A percentile compares a stretch with the other conserved stretches of the same genome.
Conservation (phyloP, 2,888 invertebrate genomes). For the Sisyra terminalis region DNA sequence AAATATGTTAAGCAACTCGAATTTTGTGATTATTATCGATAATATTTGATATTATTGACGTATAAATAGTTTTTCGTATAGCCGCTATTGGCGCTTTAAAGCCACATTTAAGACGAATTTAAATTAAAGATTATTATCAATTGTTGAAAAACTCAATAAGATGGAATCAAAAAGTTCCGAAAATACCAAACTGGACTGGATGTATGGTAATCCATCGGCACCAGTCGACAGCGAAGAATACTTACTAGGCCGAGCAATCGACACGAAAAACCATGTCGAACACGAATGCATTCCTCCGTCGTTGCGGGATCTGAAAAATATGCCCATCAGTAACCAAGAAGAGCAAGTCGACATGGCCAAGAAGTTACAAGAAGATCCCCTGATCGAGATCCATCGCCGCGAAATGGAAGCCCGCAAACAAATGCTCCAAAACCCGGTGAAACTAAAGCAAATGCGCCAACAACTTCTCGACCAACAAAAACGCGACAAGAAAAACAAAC, state of each 20-base stretch:
- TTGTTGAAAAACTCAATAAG: too few species aligned
- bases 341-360: constrained; percentile 72
- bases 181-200: constrained; percentile 56
- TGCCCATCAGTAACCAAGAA: constrained; percentile 16
- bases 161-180: background rate
- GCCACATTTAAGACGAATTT: too few species aligned
- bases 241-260: constrained; percentile 64
- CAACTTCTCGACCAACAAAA: constrained; percentile 50
- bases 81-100: too few species aligned
- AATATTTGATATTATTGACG: too few species aligned
- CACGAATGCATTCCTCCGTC: constrained; percentile 66
- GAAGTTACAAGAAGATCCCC: constrained; percentile 86
- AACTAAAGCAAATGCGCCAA: constrained; percentile 62
- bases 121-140: too few species aligned
- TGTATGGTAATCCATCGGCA: constrained; percentile 61
- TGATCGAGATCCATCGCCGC: constrained; percentile 73
- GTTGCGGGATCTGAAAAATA: constrained; percentile 31
- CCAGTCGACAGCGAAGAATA: constrained; percentile 73
- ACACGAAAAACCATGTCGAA: constrained; percentile 53
- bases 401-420: constrained; percentile 78
- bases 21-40: too few species aligned
- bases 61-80: too few species aligned
- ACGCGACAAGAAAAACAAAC: constrained; percentile 26
- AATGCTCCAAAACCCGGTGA: constrained; percentile 80
- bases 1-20: too few species aligned